Base-by-base conservation (phyloP, 2,113 vertebrate genomes). In the Terrapene triunguis region DNA sequence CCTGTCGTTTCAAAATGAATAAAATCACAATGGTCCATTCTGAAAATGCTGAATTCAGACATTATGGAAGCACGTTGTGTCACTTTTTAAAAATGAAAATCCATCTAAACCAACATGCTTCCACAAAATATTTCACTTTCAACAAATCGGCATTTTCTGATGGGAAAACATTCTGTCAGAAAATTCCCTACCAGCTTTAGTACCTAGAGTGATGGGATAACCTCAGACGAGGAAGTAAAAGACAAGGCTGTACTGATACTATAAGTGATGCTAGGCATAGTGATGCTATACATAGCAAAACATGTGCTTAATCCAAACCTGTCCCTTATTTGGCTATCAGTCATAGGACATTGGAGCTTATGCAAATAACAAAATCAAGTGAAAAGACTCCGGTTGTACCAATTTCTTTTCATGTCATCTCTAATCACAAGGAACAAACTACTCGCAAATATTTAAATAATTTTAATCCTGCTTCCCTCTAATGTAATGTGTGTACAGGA, bases 381-480 rank as follows among this genome's bases (percentile, higher is more conserved):
- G 78, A 38, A 62, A 82, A 88, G 12, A 21, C 7, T 83, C 27
- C 25, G 42, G 38, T 89, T 83, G 16, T 65, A 85, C 76, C 21
- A 9, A 35, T 59, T 90, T 80, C 57, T 35, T 42, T 35, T 69
- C 35, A 19, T 2, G 17, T 69, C 62, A 69, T 38, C 69, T 89
- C 50, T 1, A 1, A 47, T 59, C 65, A 72, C 44, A 81, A 79
- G n/a, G 82, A 92, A 78, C 16, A 94, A 96, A 83, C 57, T 87
- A 8, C 2, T 27, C 50, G 85, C 59, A 90, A 92, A 17, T 78
- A 94, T 88, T 88, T 91, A 93, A 96, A 95, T 53, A 95, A 84
- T 5, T 51, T 11, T 27, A 80, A 76, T 89, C 12, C 83, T 85
- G 62, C 95, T 44, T 65, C 59, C 24, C 24, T 96, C 76, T 65